Base-by-base conservation (phyloP, 2,888 invertebrate genomes). In the Pogonocherus hispidulus region DNA sequence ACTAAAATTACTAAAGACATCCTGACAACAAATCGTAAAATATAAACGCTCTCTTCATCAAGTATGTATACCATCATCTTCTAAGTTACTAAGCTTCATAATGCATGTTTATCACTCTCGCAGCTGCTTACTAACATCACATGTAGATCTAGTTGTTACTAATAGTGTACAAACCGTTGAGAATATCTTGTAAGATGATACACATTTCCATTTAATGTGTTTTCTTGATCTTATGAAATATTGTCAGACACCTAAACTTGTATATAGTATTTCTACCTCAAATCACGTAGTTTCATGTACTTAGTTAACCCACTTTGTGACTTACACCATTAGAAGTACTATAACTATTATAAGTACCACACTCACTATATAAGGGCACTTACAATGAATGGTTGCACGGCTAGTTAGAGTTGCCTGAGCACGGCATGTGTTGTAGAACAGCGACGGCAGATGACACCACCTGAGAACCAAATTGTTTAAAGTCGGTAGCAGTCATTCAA, bases 21-120 rank as follows among this genome's bases (percentile, higher is more conserved):
- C 32, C 51, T 57, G 49, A 35, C 23, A 49, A 63, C n/a, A 14
- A 55, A 55, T n/a, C 19, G 11, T 6, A 37, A 35, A 22, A 20
- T 35, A 37, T 59, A 69, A 71, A 74, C 78, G 82, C 83, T 82
- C 83, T 83, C 82, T 81, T 82, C 83, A 82, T 81, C 81, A 82
- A 81, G 83, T 83, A 83, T 79, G 83, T 83, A 83, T 78, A 67
- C 67, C 64, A 68, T 64, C 46, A 49, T 49, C 51, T 37, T 27
- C 11, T 56, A 27, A 60, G 22, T 32, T 64, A 54, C 46, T 59
- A 46, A 9, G 66, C 63, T 69, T 69, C 23, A 44, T 63, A 62
- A 56, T 74, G 67, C 69, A 68, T 70, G 68, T 49, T 60, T 55
- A 11, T 41, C 51, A 57, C 55, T 22, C n/a, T n/a, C 32, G 37